Base-by-base conservation (phyloP, 2,113 vertebrate species). In the Gallinago media region DNA sequence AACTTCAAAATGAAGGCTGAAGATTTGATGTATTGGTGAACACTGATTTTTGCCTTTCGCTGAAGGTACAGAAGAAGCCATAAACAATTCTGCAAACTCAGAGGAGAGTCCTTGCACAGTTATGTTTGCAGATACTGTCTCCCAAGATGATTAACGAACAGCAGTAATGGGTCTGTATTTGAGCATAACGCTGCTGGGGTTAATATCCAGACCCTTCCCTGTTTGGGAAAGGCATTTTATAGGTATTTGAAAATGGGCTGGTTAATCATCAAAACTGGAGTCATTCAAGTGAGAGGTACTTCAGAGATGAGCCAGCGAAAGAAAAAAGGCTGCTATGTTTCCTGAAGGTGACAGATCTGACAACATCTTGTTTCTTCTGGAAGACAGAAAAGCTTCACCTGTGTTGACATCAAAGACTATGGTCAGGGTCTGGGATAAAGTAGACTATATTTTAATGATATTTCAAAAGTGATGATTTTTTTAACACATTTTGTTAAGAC, bases 221-320 rank as follows among this genome's bases (percentile, higher is more conserved):
- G 20, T 49, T 81, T 32, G 61, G 44, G 23, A 84, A 95, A 91
- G 20, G 21, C 18, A 67, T 89, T 94, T 96, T 71, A 59, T 89
- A 75, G 76, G 59, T 87, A 76, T 84, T 81, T 84, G 65, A 94
- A 92, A 92, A 84, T 59, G 56, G 52, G 65, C 56, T 92, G 73
- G 91, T 89, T 96, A 95, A 89, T 92, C 65, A 95, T 92, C 80
- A 92, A 81, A 96, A 92, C n/a, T 65, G 78, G 84, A 95, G 46
- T 93, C 44, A 70, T 61, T 89, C 84, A 87, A 82, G 71, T 14
- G 2, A 87, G 47, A 94, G 61, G 65, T 38, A 23, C 34, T 67
- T 67, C 59, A 70, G 79, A 86, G 70, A 92, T 56, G 73, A 91
- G 66, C 29, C 62, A 89, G 72, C 1, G 2, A 65, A 22, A 58